phyloP scores from a whole-genome alignment of 2,113 vertebrate species.

The Chrysemys picta region DNA sequence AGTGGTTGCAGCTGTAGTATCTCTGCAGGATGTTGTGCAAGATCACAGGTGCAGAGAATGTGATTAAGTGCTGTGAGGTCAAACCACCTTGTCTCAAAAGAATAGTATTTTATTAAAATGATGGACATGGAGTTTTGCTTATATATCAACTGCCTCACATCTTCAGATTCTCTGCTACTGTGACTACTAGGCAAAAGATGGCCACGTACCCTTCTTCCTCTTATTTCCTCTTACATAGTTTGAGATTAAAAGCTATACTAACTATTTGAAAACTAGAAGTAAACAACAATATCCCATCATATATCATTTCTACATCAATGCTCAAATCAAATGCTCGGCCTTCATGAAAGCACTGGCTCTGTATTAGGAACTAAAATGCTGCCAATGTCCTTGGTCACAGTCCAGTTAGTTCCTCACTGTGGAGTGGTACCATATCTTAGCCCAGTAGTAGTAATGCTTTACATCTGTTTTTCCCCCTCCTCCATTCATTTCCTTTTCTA shows the following conservation, averaged over 20 bases:
- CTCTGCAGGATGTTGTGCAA: not conserved
- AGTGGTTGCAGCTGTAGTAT: not conserved
- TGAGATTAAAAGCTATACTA: not conserved
- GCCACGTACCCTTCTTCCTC: not conserved
- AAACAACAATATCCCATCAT: not conserved
- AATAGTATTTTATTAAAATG: not conserved
- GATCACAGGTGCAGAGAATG: not conserved
- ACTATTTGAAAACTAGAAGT: conserved; percentile 25
- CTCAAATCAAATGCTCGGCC: not conserved
- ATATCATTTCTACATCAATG: not conserved
- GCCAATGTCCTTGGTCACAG: conserved; percentile 60
- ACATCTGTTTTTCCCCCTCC: not conserved
- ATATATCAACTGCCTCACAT: not conserved
- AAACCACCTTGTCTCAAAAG: not conserved
- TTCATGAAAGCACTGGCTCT: not conserved
- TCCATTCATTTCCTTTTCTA: not conserved
- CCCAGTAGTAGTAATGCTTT: conserved; percentile 25
- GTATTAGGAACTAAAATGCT: conserved; percentile 36
- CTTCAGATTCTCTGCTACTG: not conserved
- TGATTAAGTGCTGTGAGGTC: not conserved
- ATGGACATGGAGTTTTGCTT: not conserved
- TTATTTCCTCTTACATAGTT: not conserved
- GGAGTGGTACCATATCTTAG: conserved; percentile 18
- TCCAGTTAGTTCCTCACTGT: conserved; percentile 33
- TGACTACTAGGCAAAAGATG: not conserved